Evolutionary conservation across 2,888 invertebrate genomes (phyloP).

Genomic region (Pseudococcus jackbeardsleyi): DNA sequence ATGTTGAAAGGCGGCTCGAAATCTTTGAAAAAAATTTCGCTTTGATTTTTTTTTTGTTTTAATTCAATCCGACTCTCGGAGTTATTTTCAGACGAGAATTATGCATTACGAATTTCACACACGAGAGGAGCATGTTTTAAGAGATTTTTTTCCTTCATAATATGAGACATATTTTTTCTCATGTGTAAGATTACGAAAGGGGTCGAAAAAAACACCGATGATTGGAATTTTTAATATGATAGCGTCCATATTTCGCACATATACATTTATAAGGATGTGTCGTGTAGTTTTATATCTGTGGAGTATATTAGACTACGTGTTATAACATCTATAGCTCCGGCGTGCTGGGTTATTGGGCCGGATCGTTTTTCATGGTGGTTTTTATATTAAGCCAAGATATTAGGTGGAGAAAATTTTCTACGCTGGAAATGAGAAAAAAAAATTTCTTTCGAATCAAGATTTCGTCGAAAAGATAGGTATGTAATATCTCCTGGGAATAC

Average conservation of each 20-base stretch:
- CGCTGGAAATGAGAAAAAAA: background rate
- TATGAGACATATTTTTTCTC: background rate
- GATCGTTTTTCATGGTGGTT: background rate
- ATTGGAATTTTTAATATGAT: constrained; percentile 13
- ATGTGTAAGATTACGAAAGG: background rate
- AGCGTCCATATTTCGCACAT: background rate
- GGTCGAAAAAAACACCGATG: background rate
- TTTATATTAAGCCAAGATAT: background rate
- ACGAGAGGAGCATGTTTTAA: background rate
- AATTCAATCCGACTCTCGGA: background rate
- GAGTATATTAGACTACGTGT: background rate
- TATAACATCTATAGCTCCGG: background rate
- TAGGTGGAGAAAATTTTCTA: background rate
- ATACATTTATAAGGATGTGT: background rate
- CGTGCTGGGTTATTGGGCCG: background rate
- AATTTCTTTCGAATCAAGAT: background rate
- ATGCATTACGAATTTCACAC: constrained; percentile 15
- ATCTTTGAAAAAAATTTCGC: background rate
- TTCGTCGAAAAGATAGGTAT: background rate
- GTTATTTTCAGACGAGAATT: background rate
- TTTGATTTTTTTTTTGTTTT: constrained; percentile 8
- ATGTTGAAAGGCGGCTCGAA: background rate
- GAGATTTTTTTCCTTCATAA: background rate
- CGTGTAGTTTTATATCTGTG: background rate
- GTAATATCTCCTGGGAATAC: background rate